Evolutionary conservation across 2,113 vertebrate species (phyloP), one percentile per base, ranked within the genome.

Genomic region (Apteryx owenii): DNA sequence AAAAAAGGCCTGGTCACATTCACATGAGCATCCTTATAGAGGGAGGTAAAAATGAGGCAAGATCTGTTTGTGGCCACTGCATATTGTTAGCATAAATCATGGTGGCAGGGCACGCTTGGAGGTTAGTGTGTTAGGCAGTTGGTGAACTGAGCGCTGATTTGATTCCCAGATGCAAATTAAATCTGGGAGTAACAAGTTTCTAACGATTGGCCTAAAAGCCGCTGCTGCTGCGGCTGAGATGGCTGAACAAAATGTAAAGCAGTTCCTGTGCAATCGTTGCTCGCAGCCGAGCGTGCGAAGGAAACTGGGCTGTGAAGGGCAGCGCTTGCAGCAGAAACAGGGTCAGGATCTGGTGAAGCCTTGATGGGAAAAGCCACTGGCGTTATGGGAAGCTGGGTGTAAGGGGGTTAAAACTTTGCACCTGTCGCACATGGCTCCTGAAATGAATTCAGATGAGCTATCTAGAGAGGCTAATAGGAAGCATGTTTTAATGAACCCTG

Each of bases 401-500:
- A 36, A 36, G 14, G 8, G 61, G 50, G 65, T 94, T 95, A 70
- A 91, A 80, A 31, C 58, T 60, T 40, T 78, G 33, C 58, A 70
- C 89, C 89, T 93, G 89, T 85, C 42, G 28, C 75, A 84, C 10
- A 4, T 80, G 36, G 36, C 62, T 69, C 70, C 23, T 36, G 56
- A 65, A 92, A 88, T 91, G 44, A 96, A 96, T 95, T 95, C 93
- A 88, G 70, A 92, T 91, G 48, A 95, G 58, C 42, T 91, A 82
- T 50, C 86, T 81, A 54, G 83, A 73, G 72, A 93, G 60, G 38
- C 51, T 94, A 93, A 94, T 91, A 87, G 79, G n/a, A 89, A 77
- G 60, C 46, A 46, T 95, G 56, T 77, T 90, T 94, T 97, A 95
- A 95, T 95, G 95, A 97, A 92, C 75, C 36, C 21, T 73, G 50